Percentiles rank a stretch among this genome's conserved stretches.
phyloP scores from a whole-genome alignment of 1,140 invertebrate species.

The Brachionus manjavacas region DNA sequence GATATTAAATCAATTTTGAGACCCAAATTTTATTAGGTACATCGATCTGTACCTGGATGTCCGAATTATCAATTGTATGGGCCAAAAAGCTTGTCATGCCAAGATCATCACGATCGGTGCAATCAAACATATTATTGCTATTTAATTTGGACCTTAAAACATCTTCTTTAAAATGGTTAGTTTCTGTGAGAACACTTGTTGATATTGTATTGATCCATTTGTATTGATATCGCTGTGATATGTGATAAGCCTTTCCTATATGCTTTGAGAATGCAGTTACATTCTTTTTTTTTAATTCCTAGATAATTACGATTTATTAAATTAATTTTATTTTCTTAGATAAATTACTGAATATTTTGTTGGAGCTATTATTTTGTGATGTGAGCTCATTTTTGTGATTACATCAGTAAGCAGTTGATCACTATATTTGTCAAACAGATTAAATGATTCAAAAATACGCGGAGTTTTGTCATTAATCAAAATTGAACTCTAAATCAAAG shows the following conservation, averaged over 20 bases:
- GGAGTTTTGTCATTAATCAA: conserved; percentile 40
- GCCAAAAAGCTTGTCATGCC: conserved; percentile 38
- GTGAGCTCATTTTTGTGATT: conserved; percentile 35
- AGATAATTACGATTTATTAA: neutral
- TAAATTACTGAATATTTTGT: conserved; percentile 33
- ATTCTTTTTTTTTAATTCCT: conserved; percentile 37
- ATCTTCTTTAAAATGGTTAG: conserved; percentile 21
- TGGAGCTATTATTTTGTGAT: conserved; percentile 38
- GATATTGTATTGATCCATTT: conserved; percentile 24
- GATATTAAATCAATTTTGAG: conserved; percentile 15
- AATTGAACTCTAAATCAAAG: conserved; percentile 4
- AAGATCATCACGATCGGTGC: conserved; percentile 28
- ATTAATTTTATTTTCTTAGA: neutral
- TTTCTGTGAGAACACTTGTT: neutral
- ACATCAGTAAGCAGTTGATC: conserved; percentile 26
- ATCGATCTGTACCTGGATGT: conserved; percentile 37
- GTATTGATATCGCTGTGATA: conserved; percentile 38
- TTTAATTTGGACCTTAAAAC: neutral
- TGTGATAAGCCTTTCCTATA: conserved; percentile 19
- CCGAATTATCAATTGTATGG: conserved; percentile 26
- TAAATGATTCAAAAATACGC: conserved; percentile 18
- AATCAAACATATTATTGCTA: neutral
- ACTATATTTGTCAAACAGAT: conserved; percentile 35
- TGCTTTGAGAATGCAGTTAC: conserved; percentile 36
- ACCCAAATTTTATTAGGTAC: conserved; percentile 41